These are phyloP conservation scores for Luperina testacea DNA, from an alignment of 2,888 invertebrate species.

Conservation along the genomic window DNA sequence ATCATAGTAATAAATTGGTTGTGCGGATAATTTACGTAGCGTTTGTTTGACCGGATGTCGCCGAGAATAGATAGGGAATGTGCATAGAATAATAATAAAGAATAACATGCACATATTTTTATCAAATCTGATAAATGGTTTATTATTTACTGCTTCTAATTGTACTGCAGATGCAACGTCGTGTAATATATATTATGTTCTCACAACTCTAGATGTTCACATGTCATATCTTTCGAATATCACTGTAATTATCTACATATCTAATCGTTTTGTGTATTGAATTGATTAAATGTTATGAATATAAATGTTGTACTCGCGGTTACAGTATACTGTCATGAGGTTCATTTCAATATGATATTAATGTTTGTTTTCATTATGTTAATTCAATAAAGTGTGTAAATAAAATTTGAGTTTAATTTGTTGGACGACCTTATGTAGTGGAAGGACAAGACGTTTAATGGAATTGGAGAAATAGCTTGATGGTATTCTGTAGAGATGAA, in stretches of 20 bases:
- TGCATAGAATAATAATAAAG: conserved; percentile 56
- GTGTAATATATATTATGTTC: conserved; percentile 59
- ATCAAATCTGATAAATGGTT: conserved; percentile 49
- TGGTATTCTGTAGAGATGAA: no score
- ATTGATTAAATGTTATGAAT: conserved; percentile 87
- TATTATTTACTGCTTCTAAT: conserved; percentile 56
- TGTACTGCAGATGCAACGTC: conserved; percentile 56
- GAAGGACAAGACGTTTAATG: background rate
- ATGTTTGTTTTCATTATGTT: conserved; percentile 90
- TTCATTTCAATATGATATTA: conserved; percentile 86
- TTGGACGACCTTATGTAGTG: background rate
- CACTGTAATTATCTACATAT: conserved; percentile 88
- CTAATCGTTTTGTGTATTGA: conserved; percentile 88
- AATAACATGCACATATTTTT: conserved; percentile 58
- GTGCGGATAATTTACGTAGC: conserved; percentile 60
- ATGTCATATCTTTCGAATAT: conserved; percentile 87
- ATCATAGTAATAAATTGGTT: conserved; percentile 68
- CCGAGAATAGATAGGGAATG: conserved; percentile 58
- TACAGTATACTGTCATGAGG: conserved; percentile 86
- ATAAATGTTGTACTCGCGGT: conserved; percentile 89
- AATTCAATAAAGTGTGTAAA: conserved; percentile 91
- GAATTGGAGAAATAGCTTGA: background rate
- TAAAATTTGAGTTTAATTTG: conserved; percentile 73
- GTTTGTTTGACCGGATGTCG: conserved; percentile 60
- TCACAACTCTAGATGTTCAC: conserved; percentile 72